These are phyloP conservation scores for Athalia circularis DNA, from an alignment of 2,888 invertebrate genomes.

Conservation along the genomic window DNA sequence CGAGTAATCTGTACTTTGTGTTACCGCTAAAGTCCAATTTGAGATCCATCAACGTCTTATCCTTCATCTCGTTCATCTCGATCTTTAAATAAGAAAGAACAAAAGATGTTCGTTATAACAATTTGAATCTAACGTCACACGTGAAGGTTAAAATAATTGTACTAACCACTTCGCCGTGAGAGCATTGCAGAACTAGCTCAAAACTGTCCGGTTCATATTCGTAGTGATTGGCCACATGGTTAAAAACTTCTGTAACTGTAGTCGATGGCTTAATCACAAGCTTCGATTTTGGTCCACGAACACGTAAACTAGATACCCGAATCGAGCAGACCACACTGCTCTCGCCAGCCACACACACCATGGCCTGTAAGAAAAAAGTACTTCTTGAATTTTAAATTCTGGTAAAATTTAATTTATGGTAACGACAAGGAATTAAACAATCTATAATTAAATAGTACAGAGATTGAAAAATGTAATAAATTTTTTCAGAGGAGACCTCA, in stretches of 20 bases:
- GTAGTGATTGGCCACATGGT: slow-evolving; percentile 74
- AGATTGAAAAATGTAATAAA: too few relatives aligned
- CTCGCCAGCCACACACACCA: slow-evolving; percentile 75
- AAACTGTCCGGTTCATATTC: slow-evolving; percentile 74
- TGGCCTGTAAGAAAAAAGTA: slow-evolving; percentile 68
- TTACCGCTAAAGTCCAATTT: slow-evolving; percentile 70
- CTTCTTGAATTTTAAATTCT: not conserved
- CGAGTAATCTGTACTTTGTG: slow-evolving; percentile 69
- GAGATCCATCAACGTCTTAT: slow-evolving; percentile 73
- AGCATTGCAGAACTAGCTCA: slow-evolving; percentile 69
- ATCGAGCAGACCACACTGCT: slow-evolving; percentile 73
- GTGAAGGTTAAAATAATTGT: not conserved
- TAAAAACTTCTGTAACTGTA: slow-evolving; percentile 73
- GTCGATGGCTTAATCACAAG: slow-evolving; percentile 72
- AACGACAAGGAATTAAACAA: too few relatives aligned
- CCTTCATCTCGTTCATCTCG: slow-evolving; percentile 71
- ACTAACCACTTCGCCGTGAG: slow-evolving; percentile 45
- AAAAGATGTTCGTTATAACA: not conserved
- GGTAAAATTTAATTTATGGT: too few relatives aligned
- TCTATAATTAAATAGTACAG: too few relatives aligned
- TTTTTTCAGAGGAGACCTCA: not conserved
- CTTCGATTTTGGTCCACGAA: slow-evolving; percentile 58
- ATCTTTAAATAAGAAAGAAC: slow-evolving; percentile 68
- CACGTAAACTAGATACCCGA: slow-evolving; percentile 66
- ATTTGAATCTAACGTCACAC: not conserved